phyloP scores from a whole-genome alignment of 1,140 invertebrate genomes.

The Asobara japonica region DNA sequence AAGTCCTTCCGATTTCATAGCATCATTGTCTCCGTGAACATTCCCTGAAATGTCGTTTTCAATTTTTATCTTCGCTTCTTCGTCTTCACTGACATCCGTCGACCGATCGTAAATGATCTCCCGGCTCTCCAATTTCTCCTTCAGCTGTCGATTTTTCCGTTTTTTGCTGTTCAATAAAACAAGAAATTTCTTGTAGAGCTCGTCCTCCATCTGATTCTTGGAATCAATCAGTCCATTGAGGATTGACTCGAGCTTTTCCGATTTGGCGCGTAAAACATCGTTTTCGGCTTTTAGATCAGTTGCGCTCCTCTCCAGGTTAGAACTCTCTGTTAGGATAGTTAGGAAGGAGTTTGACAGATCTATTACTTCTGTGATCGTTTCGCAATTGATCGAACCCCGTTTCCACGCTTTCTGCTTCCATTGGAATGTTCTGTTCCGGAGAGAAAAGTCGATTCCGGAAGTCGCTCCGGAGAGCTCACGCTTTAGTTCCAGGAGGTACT shows the following conservation, averaged over 20 bases:
- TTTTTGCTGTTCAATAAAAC: neutral
- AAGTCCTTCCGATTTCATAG: neutral
- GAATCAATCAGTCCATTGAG: neutral
- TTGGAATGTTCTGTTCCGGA: neutral
- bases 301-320: neutral
- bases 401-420: slow-evolving; percentile 3
- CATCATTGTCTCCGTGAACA: no score
- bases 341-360: neutral
- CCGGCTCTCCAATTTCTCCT: neutral
- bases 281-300: neutral
- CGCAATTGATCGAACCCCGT: neutral
- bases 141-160: neutral
- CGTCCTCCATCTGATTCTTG: neutral
- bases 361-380: neutral
- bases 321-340: neutral
- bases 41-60: no score
- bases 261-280: neutral
- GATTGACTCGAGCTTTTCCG: neutral
- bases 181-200: neutral
- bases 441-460: neutral
- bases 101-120: neutral
- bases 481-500: neutral
- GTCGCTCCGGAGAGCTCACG: neutral
- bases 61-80: neutral
- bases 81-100: neutral